phyloP scores from a whole-genome alignment of 2,797 vertebrate genomes.

The Parotocinclus haroldoi region DNA sequence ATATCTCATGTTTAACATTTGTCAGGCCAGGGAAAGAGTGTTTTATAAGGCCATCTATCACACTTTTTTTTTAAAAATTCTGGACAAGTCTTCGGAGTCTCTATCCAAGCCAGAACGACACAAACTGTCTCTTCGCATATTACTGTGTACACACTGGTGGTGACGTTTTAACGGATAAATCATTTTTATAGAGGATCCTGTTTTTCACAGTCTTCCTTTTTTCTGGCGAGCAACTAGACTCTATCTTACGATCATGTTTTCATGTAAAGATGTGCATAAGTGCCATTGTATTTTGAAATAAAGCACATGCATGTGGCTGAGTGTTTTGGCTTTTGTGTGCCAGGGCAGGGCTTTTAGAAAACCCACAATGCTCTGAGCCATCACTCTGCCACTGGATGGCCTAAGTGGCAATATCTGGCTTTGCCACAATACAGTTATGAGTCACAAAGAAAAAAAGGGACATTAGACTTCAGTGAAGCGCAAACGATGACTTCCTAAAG shows the following conservation, averaged over 20 bases:
- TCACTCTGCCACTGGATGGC: constrained; percentile 1
- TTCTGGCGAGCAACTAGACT: no score
- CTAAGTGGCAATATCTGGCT: constrained; percentile 8
- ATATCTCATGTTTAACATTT: no score
- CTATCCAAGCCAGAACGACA: constrained; percentile 1
- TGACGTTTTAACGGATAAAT: background rate
- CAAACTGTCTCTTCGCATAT: background rate
- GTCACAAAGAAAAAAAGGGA: constrained; percentile 5
- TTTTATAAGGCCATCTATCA: no score
- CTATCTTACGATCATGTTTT: background rate
- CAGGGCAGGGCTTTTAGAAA: constrained; percentile 6
- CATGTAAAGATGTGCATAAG: background rate
- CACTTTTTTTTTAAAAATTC: no score
- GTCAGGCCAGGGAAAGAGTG: no score
- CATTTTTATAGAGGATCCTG: background rate
- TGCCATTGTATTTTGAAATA: background rate
- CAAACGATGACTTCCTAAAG: background rate
- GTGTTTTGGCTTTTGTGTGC: constrained; percentile 7
- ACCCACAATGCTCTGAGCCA: constrained; percentile 6
- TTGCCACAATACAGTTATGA: constrained; percentile 1
- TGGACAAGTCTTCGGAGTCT: no score
- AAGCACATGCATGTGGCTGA: constrained; percentile 10
- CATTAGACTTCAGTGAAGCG: background rate
- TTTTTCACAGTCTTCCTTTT: background rate
- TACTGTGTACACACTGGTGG: background rate